Base-by-base conservation (phyloP, 2,888 invertebrate genomes). In the Diploptera punctata region DNA sequence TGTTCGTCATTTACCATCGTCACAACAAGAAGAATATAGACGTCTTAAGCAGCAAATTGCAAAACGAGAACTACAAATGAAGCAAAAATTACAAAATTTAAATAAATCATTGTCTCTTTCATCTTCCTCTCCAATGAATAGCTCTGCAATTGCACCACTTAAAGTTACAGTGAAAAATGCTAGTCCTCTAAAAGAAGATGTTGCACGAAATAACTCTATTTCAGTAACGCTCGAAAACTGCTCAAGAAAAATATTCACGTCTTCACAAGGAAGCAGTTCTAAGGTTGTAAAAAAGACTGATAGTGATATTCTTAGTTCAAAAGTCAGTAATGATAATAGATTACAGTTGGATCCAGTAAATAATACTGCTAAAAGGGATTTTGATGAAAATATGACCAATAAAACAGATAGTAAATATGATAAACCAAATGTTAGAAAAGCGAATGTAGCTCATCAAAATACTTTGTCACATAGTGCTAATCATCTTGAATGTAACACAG, bases 21-120 rank as follows among this genome's bases (percentile, higher is more conserved):
- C 82, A 2, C 81, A 81, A 52, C 83, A 83, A 78, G 82, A 82
- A 75, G 84, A 84, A 71, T 84, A 84, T 74, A 81, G 81, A 21
- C 81, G 82, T 24, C 73, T 84, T 24, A 83, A 83, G 68, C 81
- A 81, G 62, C 79, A 82, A 73, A 81, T 83, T 31, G 62, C 80
- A 7, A 43, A 62, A 24, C 43, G 33, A 31, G 62, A 62, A 62
- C 16, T 38, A 16, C 62, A 62, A 3, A 19, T 19, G n/a, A 33
- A 24, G 43, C 62, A 19, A 10, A 19, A 16, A 10, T 19, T 9
- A 38, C 33, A 16, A 24, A 43, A 21, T 24, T 13, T 52, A 18
- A 61, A 10, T 33, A 21, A 3, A 16, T 16, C 16, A 62, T 21
- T 21, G 21, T 62, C 43, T 18, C 10, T 10, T 43, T 43, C 43